Conservation (phyloP, 2,797 vertebrate genomes). For the Tinamus major region DNA sequence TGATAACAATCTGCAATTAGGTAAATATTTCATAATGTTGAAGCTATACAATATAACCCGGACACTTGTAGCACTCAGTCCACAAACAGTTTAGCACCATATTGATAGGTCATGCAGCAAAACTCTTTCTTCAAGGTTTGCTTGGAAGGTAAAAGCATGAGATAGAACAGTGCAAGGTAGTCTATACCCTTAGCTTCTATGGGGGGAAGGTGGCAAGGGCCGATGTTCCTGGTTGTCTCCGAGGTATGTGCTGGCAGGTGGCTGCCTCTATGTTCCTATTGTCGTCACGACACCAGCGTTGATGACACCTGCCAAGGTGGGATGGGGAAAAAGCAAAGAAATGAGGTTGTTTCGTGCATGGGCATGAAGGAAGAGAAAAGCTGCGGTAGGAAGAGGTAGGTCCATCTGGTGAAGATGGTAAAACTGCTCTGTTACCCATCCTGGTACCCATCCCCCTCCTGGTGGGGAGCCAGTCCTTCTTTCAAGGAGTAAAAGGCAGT, state of each 20-base stretch:
- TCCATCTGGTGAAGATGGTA: neutral
- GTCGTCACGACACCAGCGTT: conserved; percentile 72
- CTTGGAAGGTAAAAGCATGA: conserved; percentile 77
- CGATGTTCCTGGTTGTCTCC: conserved; percentile 77
- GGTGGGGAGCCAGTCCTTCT: neutral
- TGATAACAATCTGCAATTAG: conserved; percentile 44
- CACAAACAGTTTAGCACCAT: conserved; percentile 90
- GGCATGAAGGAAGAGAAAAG: neutral
- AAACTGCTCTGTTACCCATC: neutral
- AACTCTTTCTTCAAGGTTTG: conserved; percentile 69
- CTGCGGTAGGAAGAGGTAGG: too few species aligned
- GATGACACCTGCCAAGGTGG: conserved; percentile 73
- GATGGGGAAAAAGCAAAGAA: neutral
- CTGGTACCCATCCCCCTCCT: too few species aligned
- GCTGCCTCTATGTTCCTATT: conserved; percentile 84
- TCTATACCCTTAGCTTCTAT: conserved; percentile 82
- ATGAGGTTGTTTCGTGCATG: neutral
- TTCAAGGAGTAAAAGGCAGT: too few species aligned
- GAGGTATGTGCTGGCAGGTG: conserved; percentile 79
- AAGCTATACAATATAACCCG: conserved; percentile 71
- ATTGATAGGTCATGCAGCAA: conserved; percentile 83
- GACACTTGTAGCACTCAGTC: conserved; percentile 77
- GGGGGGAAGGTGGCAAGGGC: conserved; percentile 72
- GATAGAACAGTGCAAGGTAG: conserved; percentile 88
- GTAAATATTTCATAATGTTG: conserved; percentile 53